Evolutionary conservation across 92 coral and sea anemone genomes (phyloP), one percentile per base, ranked within the genome.

Genomic region (Porites divaricata): DNA sequence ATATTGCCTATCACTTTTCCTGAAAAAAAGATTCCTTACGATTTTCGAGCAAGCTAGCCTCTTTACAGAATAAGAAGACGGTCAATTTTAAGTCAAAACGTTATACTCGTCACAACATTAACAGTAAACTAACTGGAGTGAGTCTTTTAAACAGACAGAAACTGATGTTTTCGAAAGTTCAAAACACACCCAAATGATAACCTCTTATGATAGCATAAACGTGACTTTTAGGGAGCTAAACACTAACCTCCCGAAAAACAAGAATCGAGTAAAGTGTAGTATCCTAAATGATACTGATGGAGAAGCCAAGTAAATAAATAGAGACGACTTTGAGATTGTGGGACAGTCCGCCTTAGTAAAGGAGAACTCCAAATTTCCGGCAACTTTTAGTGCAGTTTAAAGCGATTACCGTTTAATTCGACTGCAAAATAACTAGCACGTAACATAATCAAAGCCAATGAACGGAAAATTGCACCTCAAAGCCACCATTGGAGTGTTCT

Each of bases 401-500:
- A 10, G 70, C 17, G 78, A 58, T 81, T 48, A 58, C 59, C 28
- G 52, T 19, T 9, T 72, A 45, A 81, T 71, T 70, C 26, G 4
- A 63, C 9, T 23, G 70, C 14, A 12, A 12, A 20, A 26, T 68
- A 19, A 67, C 77, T 19, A 25, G 25, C 65, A 12, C 21, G 63
- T 17, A 50, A 70, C 51, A 62, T 35, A 35, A 87, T 28, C 22
- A 68, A 45, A 74, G 50, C 48, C 79, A 45, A 53, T 53, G 58
- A 41, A 79, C 50, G 8, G 26, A 23, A 53, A 70, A 10, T 67
- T 10, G 58, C 72, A 96, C 99, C 92, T 95, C 97, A 78, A 84
- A 90, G 62, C 90, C 96, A 12, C 80, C 91, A 54, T 87, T 91
- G 1, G 95, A 81, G 89, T 92, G 96, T 49, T 92, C 95, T 87